Evolutionary conservation across 2,113 vertebrate genomes (phyloP).

Genomic region (Protobothrops mucrosquamatus): DNA sequence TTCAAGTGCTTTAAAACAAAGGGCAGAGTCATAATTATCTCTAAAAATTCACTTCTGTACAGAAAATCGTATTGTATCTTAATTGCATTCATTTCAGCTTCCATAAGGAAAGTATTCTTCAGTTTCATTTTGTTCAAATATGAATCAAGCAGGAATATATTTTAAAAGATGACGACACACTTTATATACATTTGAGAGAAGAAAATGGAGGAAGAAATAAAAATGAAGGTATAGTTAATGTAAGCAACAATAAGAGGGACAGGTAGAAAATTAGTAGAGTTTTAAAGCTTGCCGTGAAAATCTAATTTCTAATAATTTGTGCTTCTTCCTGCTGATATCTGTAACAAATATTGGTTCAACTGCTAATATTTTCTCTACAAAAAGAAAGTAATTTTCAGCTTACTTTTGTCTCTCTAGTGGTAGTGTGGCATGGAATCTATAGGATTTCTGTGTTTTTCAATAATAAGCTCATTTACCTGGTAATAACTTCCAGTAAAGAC

Average conservation of each 20-base stretch:
- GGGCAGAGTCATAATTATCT: slow-evolving; percentile 1
- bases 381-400: background rate
- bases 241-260: slow-evolving; percentile 13
- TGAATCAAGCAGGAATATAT: background rate
- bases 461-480: background rate
- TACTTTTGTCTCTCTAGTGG: background rate
- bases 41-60: slow-evolving; percentile 24
- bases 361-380: background rate
- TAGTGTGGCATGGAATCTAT: background rate
- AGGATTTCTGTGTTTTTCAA: background rate
- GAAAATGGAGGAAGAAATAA: background rate
- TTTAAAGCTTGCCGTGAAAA: slow-evolving; percentile 21
- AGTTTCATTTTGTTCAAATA: slow-evolving; percentile 23
- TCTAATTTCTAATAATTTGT: background rate
- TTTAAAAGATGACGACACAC: slow-evolving; percentile 5
- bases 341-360: background rate
- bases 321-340: background rate
- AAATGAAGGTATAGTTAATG: slow-evolving; percentile 10
- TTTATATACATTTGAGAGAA: background rate
- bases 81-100: slow-evolving; percentile 3
- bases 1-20: slow-evolving; percentile 19
- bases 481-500: background rate
- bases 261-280: slow-evolving; percentile 31
- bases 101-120: background rate
- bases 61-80: slow-evolving; percentile 6